Percentiles rank a stretch among this genome's conserved stretches.
Conservation (phyloP, 2,797 vertebrate species). For the Melopsittacus undulatus region DNA sequence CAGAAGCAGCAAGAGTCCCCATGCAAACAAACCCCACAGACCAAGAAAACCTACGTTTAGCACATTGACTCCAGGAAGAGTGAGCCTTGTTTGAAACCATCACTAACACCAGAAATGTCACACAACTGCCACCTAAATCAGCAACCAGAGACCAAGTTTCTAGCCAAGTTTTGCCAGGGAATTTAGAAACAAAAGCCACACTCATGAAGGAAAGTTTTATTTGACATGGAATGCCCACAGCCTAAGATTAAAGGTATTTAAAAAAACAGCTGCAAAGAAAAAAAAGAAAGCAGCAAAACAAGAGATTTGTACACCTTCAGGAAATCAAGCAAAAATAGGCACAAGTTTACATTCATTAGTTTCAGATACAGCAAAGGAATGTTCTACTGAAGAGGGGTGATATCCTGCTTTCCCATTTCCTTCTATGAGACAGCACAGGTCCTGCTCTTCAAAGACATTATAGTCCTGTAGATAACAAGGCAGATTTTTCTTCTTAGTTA, state of each 20-base stretch:
- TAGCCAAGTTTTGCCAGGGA: neutral
- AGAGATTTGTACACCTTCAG: conserved; percentile 27
- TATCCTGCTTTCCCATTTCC: neutral
- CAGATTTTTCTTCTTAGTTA: conserved; percentile 22
- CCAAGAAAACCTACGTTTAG: neutral
- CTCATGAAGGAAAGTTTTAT: conserved; percentile 67
- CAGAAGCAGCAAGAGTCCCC: neutral
- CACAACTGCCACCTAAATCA: neutral
- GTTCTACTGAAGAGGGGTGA: conserved; percentile 20
- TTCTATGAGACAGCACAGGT: neutral
- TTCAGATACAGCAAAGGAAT: conserved; percentile 59
- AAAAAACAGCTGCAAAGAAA: conserved; percentile 22
- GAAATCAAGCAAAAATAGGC: conserved; percentile 30
- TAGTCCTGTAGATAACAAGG: neutral
- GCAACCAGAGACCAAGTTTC: neutral
- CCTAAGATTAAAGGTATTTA: conserved; percentile 30
- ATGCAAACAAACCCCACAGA: neutral
- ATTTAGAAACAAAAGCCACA: neutral
- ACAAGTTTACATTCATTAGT: conserved; percentile 70
- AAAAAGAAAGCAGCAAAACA: conserved; percentile 15
- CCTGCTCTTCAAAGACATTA: conserved; percentile 39
- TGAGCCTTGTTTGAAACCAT: neutral
- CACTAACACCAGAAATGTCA: neutral
- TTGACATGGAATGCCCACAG: conserved; percentile 59
- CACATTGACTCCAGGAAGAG: neutral